Conservation (phyloP, 2,113 vertebrate species). For the Tringa solitaria region DNA sequence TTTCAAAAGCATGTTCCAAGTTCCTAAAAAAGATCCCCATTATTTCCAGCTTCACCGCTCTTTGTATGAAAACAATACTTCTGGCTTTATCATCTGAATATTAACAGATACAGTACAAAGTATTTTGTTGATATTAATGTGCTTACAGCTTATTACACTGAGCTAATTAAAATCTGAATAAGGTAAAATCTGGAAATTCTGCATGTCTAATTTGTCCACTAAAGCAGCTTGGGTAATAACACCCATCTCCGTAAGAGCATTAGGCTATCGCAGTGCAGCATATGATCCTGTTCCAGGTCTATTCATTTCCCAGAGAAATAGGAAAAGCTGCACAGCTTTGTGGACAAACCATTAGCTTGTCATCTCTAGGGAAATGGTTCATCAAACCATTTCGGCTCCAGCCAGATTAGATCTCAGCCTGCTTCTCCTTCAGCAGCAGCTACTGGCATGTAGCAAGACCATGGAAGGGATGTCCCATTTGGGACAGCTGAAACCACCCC, state of each 20-base stretch:
- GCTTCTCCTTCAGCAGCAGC: neutral
- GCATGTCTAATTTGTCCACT: slow-evolving; percentile 69
- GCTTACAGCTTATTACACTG: slow-evolving; percentile 77
- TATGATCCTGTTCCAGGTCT: slow-evolving; percentile 38
- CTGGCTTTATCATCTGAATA: slow-evolving; percentile 48
- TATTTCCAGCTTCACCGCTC: slow-evolving; percentile 2
- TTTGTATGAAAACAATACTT: slow-evolving; percentile 58
- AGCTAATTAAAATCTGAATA: slow-evolving; percentile 80
- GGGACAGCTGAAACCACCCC: neutral
- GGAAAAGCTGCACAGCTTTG: slow-evolving; percentile 17
- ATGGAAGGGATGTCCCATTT: neutral
- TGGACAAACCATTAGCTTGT: slow-evolving; percentile 7
- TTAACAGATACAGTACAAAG: slow-evolving; percentile 53
- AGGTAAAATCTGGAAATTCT: slow-evolving; percentile 67
- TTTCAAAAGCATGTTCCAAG: neutral
- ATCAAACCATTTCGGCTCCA: neutral
- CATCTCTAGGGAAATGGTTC: slow-evolving; percentile 2
- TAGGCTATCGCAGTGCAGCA: slow-evolving; percentile 59
- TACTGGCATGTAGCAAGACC: neutral
- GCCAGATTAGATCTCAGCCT: slow-evolving; percentile 13
- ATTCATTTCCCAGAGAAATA: slow-evolving; percentile 33
- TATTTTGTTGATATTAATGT: slow-evolving; percentile 74
- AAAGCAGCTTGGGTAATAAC: slow-evolving; percentile 60
- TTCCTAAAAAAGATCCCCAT: neutral
- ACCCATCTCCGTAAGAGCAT: slow-evolving; percentile 66